phyloP scores from a whole-genome alignment of 2,888 invertebrate species.

The Eudasyphora cyanicolor region DNA sequence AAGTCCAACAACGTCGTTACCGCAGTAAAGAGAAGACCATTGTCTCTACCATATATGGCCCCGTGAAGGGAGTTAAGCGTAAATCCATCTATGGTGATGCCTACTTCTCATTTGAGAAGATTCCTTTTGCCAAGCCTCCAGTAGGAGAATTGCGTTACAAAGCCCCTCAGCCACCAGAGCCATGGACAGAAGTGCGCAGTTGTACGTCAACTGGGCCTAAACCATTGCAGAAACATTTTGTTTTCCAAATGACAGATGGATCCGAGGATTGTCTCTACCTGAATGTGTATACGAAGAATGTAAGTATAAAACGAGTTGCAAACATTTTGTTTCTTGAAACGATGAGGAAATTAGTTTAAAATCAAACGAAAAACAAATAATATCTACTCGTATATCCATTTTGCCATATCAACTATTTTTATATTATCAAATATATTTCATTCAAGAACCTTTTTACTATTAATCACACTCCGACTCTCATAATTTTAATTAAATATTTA shows the following conservation, averaged over 20 bases:
- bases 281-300: constrained; percentile 80
- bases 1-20: constrained; percentile 74
- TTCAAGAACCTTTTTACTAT: too few species aligned
- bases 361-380: too few species aligned
- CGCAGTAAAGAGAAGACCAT: constrained; percentile 74
- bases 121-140: constrained; percentile 79
- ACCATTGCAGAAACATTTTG: constrained; percentile 78
- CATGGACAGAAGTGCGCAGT: constrained; percentile 80
- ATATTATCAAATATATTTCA: too few species aligned
- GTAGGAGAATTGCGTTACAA: constrained; percentile 76
- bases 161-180: constrained; percentile 80
- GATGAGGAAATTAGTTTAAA: too few species aligned
- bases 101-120: constrained; percentile 78
- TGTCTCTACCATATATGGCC: constrained; percentile 76
- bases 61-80: constrained; percentile 78
- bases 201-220: constrained; percentile 78
- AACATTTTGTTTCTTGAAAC: too few species aligned
- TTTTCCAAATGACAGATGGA: constrained; percentile 80
- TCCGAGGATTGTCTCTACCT: constrained; percentile 82
- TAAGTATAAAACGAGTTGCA: constrained; percentile 68
- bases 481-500: too few species aligned
- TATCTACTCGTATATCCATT: too few species aligned
- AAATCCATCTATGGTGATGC: constrained; percentile 77
- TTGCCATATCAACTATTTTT: too few species aligned
- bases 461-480: too few species aligned